phyloP scores from a whole-genome alignment of 2,888 invertebrate species.

The Brachyptera risi region DNA sequence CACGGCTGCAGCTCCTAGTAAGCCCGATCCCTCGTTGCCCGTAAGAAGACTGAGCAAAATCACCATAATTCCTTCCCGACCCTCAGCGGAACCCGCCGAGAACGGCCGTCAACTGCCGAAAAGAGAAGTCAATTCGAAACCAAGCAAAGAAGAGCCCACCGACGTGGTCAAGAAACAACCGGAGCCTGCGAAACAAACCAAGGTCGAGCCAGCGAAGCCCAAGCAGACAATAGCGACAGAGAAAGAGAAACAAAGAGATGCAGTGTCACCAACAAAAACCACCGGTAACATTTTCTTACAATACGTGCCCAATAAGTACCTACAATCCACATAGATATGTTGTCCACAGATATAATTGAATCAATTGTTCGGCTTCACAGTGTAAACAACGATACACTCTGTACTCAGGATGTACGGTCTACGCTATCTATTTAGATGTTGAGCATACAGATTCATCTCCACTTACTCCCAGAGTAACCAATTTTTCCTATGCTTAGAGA shows the following conservation, averaged over 20 bases:
- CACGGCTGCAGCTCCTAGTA: conserved; percentile 33
- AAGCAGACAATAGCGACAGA: conserved; percentile 35
- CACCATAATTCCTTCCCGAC: conserved; percentile 46
- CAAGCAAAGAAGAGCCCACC: neutral
- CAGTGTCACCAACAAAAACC: conserved; percentile 25
- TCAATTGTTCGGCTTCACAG: no score
- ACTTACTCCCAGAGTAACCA: no score
- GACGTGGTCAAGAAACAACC: conserved; percentile 7
- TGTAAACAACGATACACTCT: no score
- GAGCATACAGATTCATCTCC: no score
- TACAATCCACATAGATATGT: no score
- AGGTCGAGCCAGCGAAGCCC: conserved; percentile 35
- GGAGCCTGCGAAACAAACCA: conserved; percentile 5
- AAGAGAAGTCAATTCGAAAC: neutral
- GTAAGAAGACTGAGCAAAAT: conserved; percentile 46
- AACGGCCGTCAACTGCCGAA: conserved; percentile 9
- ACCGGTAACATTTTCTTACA: no score
- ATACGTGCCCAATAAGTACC: no score
- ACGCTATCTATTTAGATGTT: no score
- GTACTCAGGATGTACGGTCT: no score
- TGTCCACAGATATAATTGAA: no score
- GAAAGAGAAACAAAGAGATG: neutral
- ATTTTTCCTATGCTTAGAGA: no score
- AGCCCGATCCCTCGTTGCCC: conserved; percentile 35
- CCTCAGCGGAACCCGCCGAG: conserved; percentile 30